Percentiles rank a stretch among this genome's conserved stretches.
phyloP scores from a whole-genome alignment of 2,888 invertebrate genomes.

The Tenthredo notha region DNA sequence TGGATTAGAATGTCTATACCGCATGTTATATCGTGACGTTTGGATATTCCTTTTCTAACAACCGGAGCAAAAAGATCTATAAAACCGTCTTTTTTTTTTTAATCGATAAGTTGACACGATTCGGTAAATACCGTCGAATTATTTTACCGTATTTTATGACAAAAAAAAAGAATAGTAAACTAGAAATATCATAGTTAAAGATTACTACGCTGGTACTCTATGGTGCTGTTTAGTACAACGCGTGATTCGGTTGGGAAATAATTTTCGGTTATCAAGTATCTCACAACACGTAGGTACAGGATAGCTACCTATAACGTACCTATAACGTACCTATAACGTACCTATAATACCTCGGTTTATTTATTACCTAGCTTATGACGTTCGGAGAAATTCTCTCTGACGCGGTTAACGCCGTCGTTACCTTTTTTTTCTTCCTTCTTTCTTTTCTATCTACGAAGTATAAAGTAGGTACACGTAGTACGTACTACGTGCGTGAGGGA shows the following conservation, averaged over 20 bases:
- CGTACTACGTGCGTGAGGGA: not conserved
- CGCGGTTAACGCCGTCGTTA: constrained; percentile 51
- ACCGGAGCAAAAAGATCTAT: not conserved
- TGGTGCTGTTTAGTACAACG: not conserved
- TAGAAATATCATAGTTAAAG: constrained; percentile 21
- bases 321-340: not conserved
- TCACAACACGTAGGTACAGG: not conserved
- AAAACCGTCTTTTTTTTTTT: not conserved
- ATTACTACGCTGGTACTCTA: not conserved
- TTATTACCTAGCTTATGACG: constrained; percentile 20
- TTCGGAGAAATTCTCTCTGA: constrained; percentile 33
- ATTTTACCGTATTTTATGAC: constrained; percentile 22
- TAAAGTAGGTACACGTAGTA: not conserved
- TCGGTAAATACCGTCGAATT: not conserved
- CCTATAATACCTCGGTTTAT: not conserved
- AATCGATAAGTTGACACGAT: not conserved
- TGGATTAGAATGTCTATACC: no score
- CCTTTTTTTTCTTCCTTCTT: no score
- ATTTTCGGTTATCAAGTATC: constrained; percentile 3
- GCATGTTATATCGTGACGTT: not conserved
- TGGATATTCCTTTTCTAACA: not conserved
- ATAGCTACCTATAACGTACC: not conserved
- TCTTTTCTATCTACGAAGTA: constrained; percentile 70
- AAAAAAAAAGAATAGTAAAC: not conserved
- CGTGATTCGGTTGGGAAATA: not conserved